Base-by-base conservation (phyloP, 2,888 invertebrate species). In the Dryobota labecula region DNA sequence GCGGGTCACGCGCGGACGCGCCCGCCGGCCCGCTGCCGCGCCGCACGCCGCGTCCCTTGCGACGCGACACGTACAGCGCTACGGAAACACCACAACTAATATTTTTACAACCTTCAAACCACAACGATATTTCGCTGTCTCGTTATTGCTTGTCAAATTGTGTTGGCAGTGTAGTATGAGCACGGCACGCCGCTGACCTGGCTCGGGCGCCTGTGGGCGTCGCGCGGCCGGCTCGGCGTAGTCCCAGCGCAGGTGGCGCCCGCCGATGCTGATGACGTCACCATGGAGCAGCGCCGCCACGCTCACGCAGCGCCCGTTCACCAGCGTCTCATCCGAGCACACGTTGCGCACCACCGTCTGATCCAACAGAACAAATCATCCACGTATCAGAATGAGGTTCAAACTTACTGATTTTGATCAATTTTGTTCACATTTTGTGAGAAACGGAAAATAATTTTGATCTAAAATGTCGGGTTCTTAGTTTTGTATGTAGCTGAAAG, bases 281-380 rank as follows among this genome's bases (percentile, higher is more conserved):
- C 93, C 88, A 87, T 96, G 94, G 0, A 88, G 86, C 75, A 96
- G 89, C 64, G 94, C 93, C 8, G 92, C 91, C 75, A 96, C 94
- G 83, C 92, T 93, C 70, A 96, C 91, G 0, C 86, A 33, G 30
- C 78, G 86, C 1, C 93, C 94, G 87, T 96, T 96, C 80, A 96
- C 93, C 57, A 90, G 81, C 11, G 96, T 95, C 65, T 90, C 90
- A 0, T 92, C 92, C 0, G 85, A 78, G n/a, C 94, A 92, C 73
- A 95, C 93, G 73, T 94, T 95, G 53, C 94, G 92, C 0, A 96
- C 90, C 76, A 94, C 92, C 24, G 96, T 94, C 96, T 96, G 86
- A 24, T 18, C 13, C 20, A 24, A 24, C 7, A 49, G 18, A 38
- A 38, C n/a, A 3, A 51, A 4, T 8, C 27, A 20, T 0, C 7